Evolutionary conservation across 2,888 invertebrate species (phyloP).

Genomic region (Tenthredo amoena): DNA sequence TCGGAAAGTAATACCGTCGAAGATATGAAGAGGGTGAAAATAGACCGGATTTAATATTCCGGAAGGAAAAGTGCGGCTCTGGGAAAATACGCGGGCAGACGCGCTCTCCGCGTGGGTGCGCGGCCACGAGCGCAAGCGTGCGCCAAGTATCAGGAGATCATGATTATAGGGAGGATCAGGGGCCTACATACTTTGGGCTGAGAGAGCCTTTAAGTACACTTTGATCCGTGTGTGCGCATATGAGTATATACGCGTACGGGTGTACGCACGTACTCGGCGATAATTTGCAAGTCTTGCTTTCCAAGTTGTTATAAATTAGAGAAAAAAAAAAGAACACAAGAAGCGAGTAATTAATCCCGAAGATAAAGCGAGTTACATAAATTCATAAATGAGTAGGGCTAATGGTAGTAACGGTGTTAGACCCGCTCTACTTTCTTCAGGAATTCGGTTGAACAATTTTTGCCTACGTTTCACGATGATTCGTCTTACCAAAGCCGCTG

Average conservation of each 20-base stretch:
- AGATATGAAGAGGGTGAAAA: neutral
- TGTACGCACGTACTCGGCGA: neutral
- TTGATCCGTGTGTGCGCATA: neutral
- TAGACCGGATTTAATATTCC: neutral
- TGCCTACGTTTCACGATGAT: slow-evolving; percentile 24
- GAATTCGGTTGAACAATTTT: slow-evolving; percentile 26
- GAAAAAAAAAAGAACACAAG: neutral
- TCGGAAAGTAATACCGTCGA: neutral
- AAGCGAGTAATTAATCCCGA: neutral
- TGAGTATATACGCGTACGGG: neutral
- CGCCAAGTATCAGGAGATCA: slow-evolving; percentile 66
- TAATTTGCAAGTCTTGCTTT: neutral
- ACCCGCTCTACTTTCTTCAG: slow-evolving; percentile 24
- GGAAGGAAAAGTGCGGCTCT: neutral
- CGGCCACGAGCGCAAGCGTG: slow-evolving; percentile 63
- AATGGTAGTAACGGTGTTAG: neutral
- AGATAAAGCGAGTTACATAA: neutral
- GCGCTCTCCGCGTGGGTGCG: slow-evolving; percentile 58
- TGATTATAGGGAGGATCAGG: slow-evolving; percentile 45
- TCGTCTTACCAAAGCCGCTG: slow-evolving; percentile 16
- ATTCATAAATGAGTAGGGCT: neutral
- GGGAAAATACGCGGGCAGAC: neutral
- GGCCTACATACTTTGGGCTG: neutral
- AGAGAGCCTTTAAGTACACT: neutral
- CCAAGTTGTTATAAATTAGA: neutral